Percentiles rank a stretch among this genome's conserved stretches.
Evolutionary conservation across 2,113 vertebrate species (phyloP).

Genomic region (Elephantulus edwardii): DNA sequence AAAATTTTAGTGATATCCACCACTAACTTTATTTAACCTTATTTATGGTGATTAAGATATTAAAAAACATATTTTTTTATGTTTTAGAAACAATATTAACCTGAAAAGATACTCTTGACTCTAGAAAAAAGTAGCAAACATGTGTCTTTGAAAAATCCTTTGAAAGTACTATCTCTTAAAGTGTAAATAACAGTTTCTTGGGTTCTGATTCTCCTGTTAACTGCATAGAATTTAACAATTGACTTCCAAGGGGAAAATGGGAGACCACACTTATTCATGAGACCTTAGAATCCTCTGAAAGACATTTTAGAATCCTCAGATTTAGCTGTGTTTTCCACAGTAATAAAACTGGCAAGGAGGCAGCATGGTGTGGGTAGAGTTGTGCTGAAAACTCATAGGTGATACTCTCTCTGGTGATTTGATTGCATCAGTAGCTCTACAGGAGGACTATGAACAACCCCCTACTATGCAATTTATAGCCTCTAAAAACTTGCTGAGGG

Average conservation of each 20-base stretch:
- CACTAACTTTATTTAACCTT: conserved; percentile 30
- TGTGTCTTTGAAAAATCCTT: conserved; percentile 24
- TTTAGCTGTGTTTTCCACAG: background rate
- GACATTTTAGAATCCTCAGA: background rate
- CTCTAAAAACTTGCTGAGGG: too few relatives aligned
- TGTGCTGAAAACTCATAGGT: too few relatives aligned
- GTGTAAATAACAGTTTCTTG: background rate
- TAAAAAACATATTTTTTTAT: background rate
- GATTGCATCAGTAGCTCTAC: too few relatives aligned
- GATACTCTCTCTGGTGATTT: too few relatives aligned
- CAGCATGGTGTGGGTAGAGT: too few relatives aligned
- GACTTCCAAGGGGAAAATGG: background rate
- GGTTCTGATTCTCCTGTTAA: background rate
- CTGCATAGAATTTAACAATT: background rate
- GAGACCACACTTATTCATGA: background rate
- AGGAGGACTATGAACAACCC: too few relatives aligned
- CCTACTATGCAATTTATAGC: too few relatives aligned
- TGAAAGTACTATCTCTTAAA: background rate
- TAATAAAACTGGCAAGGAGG: background rate
- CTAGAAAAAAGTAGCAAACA: background rate
- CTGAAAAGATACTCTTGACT: background rate
- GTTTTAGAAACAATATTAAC: background rate
- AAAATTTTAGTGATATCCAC: conserved; percentile 13
- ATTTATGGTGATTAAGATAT: background rate
- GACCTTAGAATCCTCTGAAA: background rate